A percentile compares a stretch with the other conserved stretches of the same genome.
phyloP scores from a whole-genome alignment of 2,797 vertebrate genomes.

The Microtus californicus region DNA sequence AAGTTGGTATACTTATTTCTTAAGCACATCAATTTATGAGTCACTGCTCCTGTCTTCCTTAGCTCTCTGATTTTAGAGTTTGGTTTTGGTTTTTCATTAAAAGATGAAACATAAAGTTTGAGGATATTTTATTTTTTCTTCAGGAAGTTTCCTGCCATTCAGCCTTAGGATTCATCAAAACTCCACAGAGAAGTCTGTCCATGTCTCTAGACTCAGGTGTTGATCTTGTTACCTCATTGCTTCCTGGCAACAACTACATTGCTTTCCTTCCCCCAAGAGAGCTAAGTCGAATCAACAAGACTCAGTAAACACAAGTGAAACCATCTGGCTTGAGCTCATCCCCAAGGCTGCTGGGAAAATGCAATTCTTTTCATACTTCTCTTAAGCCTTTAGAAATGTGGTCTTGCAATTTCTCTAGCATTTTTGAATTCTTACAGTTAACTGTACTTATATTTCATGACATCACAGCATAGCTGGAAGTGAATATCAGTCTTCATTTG shows the following conservation, averaged over 20 bases:
- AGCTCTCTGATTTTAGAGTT: not conserved
- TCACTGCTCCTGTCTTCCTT: not conserved
- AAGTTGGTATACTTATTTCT: not conserved
- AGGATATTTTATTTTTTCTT: not conserved
- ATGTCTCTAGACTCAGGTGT: not conserved
- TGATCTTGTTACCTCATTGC: not conserved
- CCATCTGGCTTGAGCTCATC: not conserved
- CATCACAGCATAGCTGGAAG: not conserved
- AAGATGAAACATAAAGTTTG: not conserved
- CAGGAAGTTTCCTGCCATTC: not conserved
- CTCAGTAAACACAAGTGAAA: not conserved
- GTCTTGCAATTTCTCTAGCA: not conserved
- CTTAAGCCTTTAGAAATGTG: not conserved
- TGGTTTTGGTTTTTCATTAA: not conserved
- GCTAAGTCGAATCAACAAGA: not conserved
- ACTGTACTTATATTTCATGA: not conserved
- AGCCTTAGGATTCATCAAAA: not conserved
- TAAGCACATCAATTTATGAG: not conserved
- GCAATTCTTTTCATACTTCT: not conserved
- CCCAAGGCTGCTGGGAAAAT: not conserved
- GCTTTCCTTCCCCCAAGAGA: not conserved
- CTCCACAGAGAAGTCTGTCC: not conserved
- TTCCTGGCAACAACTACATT: not conserved
- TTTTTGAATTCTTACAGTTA: not conserved
- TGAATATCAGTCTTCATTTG: not conserved